A percentile compares a stretch with the other conserved stretches of the same genome.
Conservation (phyloP, 2,888 invertebrate genomes). For the Nyleta sp. region DNA sequence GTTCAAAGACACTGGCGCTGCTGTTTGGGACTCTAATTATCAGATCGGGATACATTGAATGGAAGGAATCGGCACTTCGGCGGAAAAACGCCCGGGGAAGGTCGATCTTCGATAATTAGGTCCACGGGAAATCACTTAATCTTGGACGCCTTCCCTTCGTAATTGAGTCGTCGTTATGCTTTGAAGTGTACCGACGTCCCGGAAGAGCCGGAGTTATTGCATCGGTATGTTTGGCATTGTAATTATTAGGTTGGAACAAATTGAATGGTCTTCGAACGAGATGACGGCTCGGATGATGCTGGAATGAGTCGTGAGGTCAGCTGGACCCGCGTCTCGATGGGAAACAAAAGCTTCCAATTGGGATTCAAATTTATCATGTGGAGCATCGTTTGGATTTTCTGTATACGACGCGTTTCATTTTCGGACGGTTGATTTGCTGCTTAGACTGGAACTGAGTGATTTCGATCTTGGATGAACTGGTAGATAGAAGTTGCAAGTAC, state of each 20-base stretch:
- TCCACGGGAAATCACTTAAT: slow-evolving; percentile 35
- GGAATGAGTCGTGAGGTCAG: slow-evolving; percentile 16
- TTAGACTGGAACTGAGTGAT: too few relatives aligned
- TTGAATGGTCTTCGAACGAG: slow-evolving; percentile 31
- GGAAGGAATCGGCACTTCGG: not conserved
- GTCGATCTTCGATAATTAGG: too few relatives aligned
- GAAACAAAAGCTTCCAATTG: slow-evolving; percentile 1
- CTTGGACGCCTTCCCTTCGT: slow-evolving; percentile 9
- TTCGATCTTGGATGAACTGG: too few relatives aligned
- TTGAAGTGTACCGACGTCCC: slow-evolving; percentile 47
- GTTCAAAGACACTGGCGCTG: too few relatives aligned
- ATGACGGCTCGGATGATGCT: slow-evolving; percentile 8
- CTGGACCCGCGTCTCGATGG: not conserved
- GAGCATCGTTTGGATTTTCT: slow-evolving; percentile 14
- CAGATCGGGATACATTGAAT: too few relatives aligned
- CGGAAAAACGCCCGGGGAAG: too few relatives aligned
- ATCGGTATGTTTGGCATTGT: slow-evolving; percentile 56
- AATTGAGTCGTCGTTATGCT: slow-evolving; percentile 26
- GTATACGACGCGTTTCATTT: too few relatives aligned
- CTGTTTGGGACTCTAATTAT: too few relatives aligned
- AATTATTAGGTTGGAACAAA: slow-evolving; percentile 54
- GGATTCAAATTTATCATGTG: slow-evolving; percentile 3
- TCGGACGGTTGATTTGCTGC: too few relatives aligned
- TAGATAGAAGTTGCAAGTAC: too few relatives aligned
- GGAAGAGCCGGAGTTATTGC: slow-evolving; percentile 46